Base-by-base conservation (phyloP, 30 jellyfish, hydroid and myxozoan species). In the Euphysa ruthae region DNA sequence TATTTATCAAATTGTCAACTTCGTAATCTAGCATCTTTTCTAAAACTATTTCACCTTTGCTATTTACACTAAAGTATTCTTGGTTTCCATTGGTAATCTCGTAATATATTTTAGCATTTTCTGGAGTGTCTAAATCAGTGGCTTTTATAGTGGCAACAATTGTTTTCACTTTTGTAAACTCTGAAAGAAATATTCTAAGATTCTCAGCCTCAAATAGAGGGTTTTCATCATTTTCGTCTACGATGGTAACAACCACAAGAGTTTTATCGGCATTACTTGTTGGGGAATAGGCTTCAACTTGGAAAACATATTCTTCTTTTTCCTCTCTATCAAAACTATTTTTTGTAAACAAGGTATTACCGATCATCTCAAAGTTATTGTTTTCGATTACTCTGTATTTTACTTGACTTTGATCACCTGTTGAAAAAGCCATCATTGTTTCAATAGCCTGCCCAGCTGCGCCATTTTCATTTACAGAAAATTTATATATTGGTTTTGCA, bases 91-190 rank as follows among this genome's bases (percentile, higher is more conserved):
- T n/a, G 65, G 75, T 14, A 34, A 62, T 25, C 7, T 32, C 32
- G 78, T 85, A 85, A 5, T 54, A 28, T 1, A 85, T 6, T 34
- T 72, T 65, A n/a, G 78, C 92, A 64, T 77, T 71, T 7, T 27
- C 58, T 6, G 85, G 92, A 14, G 28, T 78, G 43, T 85, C 96
- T 7, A 24, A 38, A 63, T 85, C 96, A 23, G 94, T 77, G 0
- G 93, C 96, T 25, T 22, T 55, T 14, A 78, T 91, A 31, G 42
- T 52, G 6, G 96, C 94, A 49, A 85, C 35, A 32, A 70, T 55
- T 20, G 49, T 21, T 2, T 72, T 86, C 25, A 85, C 94, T 38
- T 66, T 82, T 6, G 73, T 51, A 10, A 49, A 30, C 43, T 69
- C 92, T 49, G 71, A 69, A n/a, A 32, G 75, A 78, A 4, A 18